Percentiles rank a stretch among this genome's conserved stretches.
Evolutionary conservation across 2,797 vertebrate species (phyloP).

Genomic region (Pseudomugil gertrudae): DNA sequence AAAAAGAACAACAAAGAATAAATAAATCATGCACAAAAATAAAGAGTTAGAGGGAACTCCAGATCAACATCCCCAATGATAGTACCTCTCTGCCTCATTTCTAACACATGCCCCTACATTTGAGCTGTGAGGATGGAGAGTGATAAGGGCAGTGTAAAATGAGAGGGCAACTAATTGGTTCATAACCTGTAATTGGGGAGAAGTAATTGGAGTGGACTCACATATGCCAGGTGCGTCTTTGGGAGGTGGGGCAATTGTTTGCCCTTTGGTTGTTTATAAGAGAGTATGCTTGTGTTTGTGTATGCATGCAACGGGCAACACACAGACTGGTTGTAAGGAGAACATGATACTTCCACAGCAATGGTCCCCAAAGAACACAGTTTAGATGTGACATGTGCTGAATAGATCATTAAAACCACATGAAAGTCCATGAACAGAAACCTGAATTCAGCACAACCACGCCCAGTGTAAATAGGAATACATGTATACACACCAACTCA

Average conservation of each 20-base stretch:
- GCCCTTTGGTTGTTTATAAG: constrained; percentile 71
- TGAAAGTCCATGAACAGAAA: constrained; percentile 39
- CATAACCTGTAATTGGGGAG: constrained; percentile 80
- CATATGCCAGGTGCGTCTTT: constrained; percentile 82
- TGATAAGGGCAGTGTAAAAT: constrained; percentile 78
- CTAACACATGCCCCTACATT: constrained; percentile 75
- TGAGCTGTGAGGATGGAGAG: constrained; percentile 52
- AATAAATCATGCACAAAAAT: constrained; percentile 16
- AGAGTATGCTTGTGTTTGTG: constrained; percentile 40
- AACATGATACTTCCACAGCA: constrained; percentile 31
- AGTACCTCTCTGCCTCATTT: constrained; percentile 45
- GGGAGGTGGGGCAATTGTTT: constrained; percentile 71
- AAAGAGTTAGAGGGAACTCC: not conserved
- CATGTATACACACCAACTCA: constrained; percentile 15
- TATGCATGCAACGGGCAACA: constrained; percentile 20
- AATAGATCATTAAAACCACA: constrained; percentile 64
- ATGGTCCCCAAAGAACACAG: constrained; percentile 56
- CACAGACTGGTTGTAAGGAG: constrained; percentile 37
- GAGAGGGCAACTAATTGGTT: constrained; percentile 86
- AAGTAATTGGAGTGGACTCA: constrained; percentile 82
- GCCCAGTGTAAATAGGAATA: constrained; percentile 31
- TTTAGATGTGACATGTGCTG: constrained; percentile 65
- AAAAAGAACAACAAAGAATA: constrained; percentile 9
- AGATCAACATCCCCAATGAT: constrained; percentile 21
- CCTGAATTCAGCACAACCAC: constrained; percentile 42